Base-by-base conservation (phyloP, 2,797 vertebrate species). In the Selene dorsalis region DNA sequence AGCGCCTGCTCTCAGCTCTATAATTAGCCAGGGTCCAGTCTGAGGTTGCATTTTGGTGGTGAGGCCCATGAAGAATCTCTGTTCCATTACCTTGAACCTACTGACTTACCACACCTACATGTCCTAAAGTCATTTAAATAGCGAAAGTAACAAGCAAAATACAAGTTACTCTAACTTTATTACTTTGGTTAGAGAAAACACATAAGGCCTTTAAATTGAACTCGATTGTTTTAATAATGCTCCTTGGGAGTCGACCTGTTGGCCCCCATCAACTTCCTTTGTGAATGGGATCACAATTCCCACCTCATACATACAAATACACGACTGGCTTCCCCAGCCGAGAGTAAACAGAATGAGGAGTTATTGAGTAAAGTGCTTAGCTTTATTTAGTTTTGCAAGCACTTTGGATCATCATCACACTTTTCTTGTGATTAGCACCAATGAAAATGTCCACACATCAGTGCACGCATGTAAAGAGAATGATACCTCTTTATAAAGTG, bases 351-450 rank as follows among this genome's bases (percentile, higher is more conserved):
- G 56, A 88, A 73, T 32, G 55, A 83, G 69, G 76, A 83, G 66
- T 79, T 87, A 69, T 45, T 71, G 83, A 87, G 63, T 92, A 94
- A 94, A 93, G 92, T 94, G 93, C 92, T 87, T 77, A 58, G 69
- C 90, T 93, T 93, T 92, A 91, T 93, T 91, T 82, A 67, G 65
- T 87, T 90, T 76, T 82, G 83, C 90, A 88, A 94, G 92, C 93
- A 94, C 92, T 91, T 89, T 83, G 88, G 88, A 90, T 91, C 83
- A 78, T 64, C 50, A 62, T 90, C 89, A 91, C 91, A 88, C 83
- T 41, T 87, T 81, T 87, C 82, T 89, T 85, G 85, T 86, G 84
- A 92, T 91, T 94, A 95, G 94, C 95, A 95, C 95, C 94, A 92
- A 93, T 94, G 93, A 90, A 88, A 88, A 94, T 92, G 91, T 94